phyloP scores from a whole-genome alignment of 1,140 invertebrate genomes.

The Homalodisca vitripennis region DNA sequence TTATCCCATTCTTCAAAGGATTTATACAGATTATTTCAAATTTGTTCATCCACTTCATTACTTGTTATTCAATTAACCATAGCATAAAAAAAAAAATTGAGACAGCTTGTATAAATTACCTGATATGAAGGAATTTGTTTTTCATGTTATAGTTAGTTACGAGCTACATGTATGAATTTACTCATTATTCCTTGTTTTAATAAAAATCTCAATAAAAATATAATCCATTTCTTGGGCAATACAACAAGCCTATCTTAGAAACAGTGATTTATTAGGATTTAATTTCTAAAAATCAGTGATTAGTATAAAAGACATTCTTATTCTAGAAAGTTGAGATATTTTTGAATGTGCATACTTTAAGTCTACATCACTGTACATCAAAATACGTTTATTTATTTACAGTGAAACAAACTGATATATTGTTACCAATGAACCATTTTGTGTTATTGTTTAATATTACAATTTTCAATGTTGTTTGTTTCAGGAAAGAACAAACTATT shows the following conservation, averaged over 20 bases:
- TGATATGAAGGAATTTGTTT: neutral
- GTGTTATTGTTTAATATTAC: neutral
- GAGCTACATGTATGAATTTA: no score
- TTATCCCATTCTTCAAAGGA: no score
- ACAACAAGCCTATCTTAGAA: no score
- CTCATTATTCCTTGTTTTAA: no score
- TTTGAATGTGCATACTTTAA: neutral
- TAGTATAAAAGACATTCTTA: neutral
- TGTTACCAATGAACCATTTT: neutral
- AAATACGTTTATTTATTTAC: neutral
- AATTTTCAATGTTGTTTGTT: neutral
- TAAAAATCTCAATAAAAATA: no score
- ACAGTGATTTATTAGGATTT: no score
- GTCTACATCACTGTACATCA: neutral
- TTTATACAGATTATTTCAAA: no score
- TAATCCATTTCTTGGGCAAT: no score
- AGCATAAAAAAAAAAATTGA: no score
- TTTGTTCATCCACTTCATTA: no score
- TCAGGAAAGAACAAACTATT: conserved; percentile 2
- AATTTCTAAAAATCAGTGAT: neutral
- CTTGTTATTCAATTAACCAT: no score
- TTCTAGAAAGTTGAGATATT: neutral
- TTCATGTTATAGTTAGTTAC: neutral
- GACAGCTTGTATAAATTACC: neutral
- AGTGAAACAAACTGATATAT: neutral